phyloP scores from a whole-genome alignment of 2,888 invertebrate species.

The Dorcus hopei region DNA sequence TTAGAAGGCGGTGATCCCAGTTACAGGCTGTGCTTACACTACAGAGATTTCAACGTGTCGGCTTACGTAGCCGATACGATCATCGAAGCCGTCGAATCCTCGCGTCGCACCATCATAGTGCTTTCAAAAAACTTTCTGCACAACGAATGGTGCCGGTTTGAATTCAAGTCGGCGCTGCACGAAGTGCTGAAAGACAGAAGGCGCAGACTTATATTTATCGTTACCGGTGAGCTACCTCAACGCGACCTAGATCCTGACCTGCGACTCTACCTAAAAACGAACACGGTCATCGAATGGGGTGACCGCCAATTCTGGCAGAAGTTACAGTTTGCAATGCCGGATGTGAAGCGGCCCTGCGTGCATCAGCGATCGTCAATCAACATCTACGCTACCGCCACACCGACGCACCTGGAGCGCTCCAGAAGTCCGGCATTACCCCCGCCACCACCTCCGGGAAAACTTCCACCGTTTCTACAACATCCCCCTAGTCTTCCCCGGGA shows the following conservation, averaged over 20 bases:
- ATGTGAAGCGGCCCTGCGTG: constrained; percentile 62
- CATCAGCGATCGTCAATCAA: constrained; percentile 67
- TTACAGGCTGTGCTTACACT: constrained; percentile 86
- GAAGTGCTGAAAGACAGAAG: constrained; percentile 84
- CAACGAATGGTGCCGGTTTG: constrained; percentile 93
- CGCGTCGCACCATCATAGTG: constrained; percentile 84
- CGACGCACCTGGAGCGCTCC: constrained; percentile 49
- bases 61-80: constrained; percentile 90
- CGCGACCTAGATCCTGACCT: constrained; percentile 89
- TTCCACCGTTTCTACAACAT: constrained; percentile 55
- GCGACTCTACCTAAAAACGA: constrained; percentile 83
- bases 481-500: constrained; percentile 51
- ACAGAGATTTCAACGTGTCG: constrained; percentile 85
- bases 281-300: constrained; percentile 89
- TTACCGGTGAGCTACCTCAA: constrained; percentile 85
- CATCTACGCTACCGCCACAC: constrained; percentile 65
- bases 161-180: constrained; percentile 90
- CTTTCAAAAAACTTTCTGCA: constrained; percentile 90
- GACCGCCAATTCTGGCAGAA: constrained; percentile 98
- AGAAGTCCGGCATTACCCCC: constrained; percentile 62
- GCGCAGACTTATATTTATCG: constrained; percentile 83
- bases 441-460: constrained; percentile 58
- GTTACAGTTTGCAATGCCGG: constrained; percentile 86
- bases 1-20: constrained; percentile 78
- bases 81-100: constrained; percentile 87